Conservation (phyloP, 2,797 vertebrate genomes). For the Gymnothorax javanicus region DNA sequence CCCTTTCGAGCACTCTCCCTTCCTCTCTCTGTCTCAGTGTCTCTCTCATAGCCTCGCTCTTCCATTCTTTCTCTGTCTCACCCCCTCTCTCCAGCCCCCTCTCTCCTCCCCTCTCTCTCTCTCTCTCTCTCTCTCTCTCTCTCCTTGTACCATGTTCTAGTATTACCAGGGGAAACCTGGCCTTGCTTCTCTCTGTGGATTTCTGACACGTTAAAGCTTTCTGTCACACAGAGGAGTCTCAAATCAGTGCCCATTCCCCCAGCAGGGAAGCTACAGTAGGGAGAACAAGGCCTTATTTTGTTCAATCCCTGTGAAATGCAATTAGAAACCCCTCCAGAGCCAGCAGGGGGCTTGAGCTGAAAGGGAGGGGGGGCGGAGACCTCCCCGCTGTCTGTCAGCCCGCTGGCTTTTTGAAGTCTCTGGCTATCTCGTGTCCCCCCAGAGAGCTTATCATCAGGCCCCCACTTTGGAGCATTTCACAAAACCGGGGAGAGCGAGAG, state of each 20-base stretch:
- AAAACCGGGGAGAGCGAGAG: constrained; percentile 39
- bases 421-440: constrained; percentile 75
- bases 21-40: too few relatives aligned
- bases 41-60: background rate
- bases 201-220: constrained; percentile 59
- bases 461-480: constrained; percentile 70
- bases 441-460: constrained; percentile 77
- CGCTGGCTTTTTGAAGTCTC: constrained; percentile 81
- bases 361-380: constrained; percentile 55
- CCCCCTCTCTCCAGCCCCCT: constrained; percentile 21
- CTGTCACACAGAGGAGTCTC: constrained; percentile 56
- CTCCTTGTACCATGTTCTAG: constrained; percentile 52
- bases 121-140: constrained; percentile 40
- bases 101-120: constrained; percentile 21
- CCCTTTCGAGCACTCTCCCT: too few relatives aligned
- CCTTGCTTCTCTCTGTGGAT: constrained; percentile 46
- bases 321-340: constrained; percentile 74
- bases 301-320: constrained; percentile 77
- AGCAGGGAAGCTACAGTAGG: constrained; percentile 62
- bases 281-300: constrained; percentile 77
- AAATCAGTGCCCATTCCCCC: constrained; percentile 45
- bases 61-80: constrained; percentile 37
- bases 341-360: constrained; percentile 61
- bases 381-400: constrained; percentile 73
- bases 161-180: constrained; percentile 48